A percentile compares a stretch with the other conserved stretches of the same genome.
Evolutionary conservation across 2,113 vertebrate species (phyloP).

Genomic region (Acrocephalus arundinaceus): DNA sequence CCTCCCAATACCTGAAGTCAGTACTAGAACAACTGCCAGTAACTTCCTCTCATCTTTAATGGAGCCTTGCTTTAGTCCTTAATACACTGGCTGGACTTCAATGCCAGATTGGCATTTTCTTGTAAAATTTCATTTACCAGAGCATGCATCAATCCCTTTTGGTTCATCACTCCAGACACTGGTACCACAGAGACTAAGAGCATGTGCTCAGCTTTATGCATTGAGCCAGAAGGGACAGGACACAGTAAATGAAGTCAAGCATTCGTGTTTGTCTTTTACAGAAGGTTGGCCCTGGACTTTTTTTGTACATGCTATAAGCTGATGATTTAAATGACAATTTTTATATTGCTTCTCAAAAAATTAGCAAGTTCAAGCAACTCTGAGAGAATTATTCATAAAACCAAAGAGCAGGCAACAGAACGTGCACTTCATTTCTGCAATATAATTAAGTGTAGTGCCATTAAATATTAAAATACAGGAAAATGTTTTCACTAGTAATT

Average conservation of each 20-base stretch:
- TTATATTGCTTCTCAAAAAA: background rate
- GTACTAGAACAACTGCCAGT: background rate
- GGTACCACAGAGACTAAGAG: background rate
- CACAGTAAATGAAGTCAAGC: background rate
- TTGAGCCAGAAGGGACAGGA: background rate
- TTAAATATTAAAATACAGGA: slow-evolving; percentile 52
- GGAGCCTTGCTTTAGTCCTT: background rate
- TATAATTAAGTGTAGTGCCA: slow-evolving; percentile 24
- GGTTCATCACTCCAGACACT: background rate
- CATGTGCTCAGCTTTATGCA: background rate
- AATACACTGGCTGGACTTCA: background rate
- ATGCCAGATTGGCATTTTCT: background rate
- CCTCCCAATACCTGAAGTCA: background rate
- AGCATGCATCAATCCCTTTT: background rate
- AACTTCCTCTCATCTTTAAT: background rate
- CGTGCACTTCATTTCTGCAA: background rate
- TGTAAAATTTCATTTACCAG: background rate
- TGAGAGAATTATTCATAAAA: slow-evolving; percentile 35
- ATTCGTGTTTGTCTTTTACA: background rate
- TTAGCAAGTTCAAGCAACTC: background rate
- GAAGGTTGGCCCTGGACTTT: background rate
- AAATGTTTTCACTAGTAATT: slow-evolving; percentile 57
- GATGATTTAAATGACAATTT: background rate
- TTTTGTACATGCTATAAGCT: background rate
- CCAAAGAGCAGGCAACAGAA: background rate